Evolutionary conservation across 2,888 invertebrate genomes (phyloP), one percentile per base, ranked within the genome.

Genomic region (Reticulitermes lucifugus): DNA sequence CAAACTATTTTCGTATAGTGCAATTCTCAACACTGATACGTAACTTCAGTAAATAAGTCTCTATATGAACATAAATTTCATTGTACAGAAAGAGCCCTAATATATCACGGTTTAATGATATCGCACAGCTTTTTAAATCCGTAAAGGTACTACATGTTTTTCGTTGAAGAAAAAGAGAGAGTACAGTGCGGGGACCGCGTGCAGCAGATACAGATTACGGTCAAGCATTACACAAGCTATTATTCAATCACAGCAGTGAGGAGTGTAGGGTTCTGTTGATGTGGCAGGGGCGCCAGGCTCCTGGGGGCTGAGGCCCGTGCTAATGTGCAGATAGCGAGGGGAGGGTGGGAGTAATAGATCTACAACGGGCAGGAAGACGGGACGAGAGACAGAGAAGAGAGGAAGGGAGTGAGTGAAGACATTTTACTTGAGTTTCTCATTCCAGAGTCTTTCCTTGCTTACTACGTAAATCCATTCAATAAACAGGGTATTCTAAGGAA

Each of bases 241-340:
- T 77, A 77, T 77, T 77, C 77, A 77, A 77, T 77, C 77, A 51
- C 22, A 22, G 46, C 46, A 35, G 77, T 43, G 77, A 21, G 77
- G 77, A 77, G 43, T 77, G 22, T 46, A 43, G 77, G 77, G 73
- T 43, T 9, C n/a, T 51, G 77, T 46, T 77, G 77, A 46, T 10
- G 51, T 46, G 43, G n/a, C 41, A 46, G 51, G 77, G 77, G 77
- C 77, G 77, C 43, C 46, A 22, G n/a, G n/a, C 77, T 46, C 77
- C n/a, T 14, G 43, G 22, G 77, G 77, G 43, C 35, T 10, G 46
- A 6, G 51, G 43, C 46, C 22, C 43, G 51, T 77, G 46, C 43
- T 77, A 77, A 77, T 77, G 77, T 77, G 77, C 41, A 46, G 77
- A 77, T 77, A 77, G 77, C 51, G 5, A 77, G 41, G 46, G 77